phyloP scores from a whole-genome alignment of 2,797 vertebrate genomes.

The Fratercula arctica region DNA sequence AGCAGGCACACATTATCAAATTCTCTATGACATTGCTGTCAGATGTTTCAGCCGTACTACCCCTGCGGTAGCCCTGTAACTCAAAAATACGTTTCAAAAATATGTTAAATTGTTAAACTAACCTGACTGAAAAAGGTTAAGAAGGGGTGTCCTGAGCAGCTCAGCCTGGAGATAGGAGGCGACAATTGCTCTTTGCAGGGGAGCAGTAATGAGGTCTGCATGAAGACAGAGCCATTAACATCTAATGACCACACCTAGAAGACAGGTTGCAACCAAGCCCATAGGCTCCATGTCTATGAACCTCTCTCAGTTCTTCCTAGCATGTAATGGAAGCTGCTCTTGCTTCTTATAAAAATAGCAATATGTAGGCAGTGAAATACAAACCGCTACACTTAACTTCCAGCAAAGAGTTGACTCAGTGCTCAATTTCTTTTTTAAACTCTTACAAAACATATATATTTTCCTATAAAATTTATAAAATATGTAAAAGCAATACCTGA shows the following conservation, averaged over 20 bases:
- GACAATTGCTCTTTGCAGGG: neutral
- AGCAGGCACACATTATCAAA: no score
- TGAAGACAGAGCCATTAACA: neutral
- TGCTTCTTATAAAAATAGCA: neutral
- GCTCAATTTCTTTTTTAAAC: neutral
- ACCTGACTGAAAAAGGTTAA: neutral
- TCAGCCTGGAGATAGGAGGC: neutral
- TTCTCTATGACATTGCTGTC: neutral
- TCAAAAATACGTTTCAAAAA: neutral
- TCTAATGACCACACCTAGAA: neutral
- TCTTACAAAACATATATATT: neutral
- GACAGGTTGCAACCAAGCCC: neutral
- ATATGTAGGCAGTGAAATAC: neutral
- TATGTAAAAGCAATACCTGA: neutral
- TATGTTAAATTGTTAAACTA: neutral
- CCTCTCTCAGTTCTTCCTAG: neutral
- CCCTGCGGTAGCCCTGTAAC: neutral
- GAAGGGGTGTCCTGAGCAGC: neutral
- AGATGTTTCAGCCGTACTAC: neutral
- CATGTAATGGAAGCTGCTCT: neutral
- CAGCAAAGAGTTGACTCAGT: neutral
- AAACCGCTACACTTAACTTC: neutral
- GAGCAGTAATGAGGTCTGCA: neutral
- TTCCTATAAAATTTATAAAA: neutral
- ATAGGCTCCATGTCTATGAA: neutral